These are phyloP conservation scores for Strix occidentalis DNA, from an alignment of 2,797 vertebrate genomes.

Conservation along the genomic window DNA sequence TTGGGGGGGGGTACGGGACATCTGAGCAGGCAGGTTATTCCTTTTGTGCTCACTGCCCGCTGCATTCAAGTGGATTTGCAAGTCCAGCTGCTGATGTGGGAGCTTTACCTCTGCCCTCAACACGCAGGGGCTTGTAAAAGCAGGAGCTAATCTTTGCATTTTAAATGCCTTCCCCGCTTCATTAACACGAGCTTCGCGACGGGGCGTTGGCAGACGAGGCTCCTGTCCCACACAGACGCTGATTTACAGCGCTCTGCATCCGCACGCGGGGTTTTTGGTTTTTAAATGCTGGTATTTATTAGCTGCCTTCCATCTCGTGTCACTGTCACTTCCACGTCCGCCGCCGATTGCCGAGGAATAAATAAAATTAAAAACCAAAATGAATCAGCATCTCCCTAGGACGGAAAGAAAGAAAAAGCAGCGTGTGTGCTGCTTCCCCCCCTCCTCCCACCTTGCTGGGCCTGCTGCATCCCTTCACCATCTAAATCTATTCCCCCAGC, in stretches of 20 bases:
- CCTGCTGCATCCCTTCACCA: neutral
- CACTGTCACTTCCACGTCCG: neutral
- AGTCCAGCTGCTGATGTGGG: neutral
- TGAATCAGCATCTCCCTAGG: neutral
- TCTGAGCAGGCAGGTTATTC: neutral
- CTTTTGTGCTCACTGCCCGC: rapidly evolving
- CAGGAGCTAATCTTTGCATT: neutral
- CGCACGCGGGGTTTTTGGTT: neutral
- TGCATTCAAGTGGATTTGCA: neutral
- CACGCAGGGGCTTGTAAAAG: neutral
- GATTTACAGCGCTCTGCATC: neutral
- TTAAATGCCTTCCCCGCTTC: neutral
- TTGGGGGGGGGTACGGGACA: neutral
- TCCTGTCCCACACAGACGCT: neutral
- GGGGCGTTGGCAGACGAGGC: rapidly evolving
- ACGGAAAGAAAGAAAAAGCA: neutral
- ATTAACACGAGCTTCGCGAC: rapidly evolving
- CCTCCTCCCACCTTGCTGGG: neutral
- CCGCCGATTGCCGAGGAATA: neutral
- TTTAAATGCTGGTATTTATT: neutral
- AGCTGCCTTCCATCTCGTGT: neutral
- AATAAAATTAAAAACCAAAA: neutral
- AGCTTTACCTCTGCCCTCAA: neutral
- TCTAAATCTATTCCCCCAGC: neutral
- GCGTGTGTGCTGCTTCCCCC: neutral